Evolutionary conservation across 2,113 vertebrate species (phyloP), one percentile per base, ranked within the genome.

Genomic region (Tachuris rubrigastra): DNA sequence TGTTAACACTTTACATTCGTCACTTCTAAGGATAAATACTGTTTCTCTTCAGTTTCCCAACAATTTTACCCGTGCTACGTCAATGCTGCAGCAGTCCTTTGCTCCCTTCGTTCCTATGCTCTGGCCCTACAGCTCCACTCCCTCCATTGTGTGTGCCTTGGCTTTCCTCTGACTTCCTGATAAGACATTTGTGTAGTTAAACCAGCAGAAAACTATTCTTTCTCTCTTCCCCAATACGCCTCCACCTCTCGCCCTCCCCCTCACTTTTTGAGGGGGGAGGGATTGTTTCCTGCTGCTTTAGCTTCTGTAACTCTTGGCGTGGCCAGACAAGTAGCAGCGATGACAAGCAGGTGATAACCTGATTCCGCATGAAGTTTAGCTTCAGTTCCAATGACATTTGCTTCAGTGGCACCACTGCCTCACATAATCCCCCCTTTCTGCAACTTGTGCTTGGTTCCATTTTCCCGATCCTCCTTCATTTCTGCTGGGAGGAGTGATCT

Each of bases 271-370:
- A 42, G 12, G 19, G 46, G 58, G n/a, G 49, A 62, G 87, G 25
- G 58, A 19, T 58, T 25, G 9, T 88, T 93, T 84, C 65, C 56
- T 92, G 23, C 47, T 74, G 35, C 21, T 55, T 90, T 52, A n/a
- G 44, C 42, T 81, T 81, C 76, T 88, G 39, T 63, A 86, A n/a
- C 65, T 56, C 23, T 50, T 90, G 56, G 31, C 66, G 72, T 53
- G 75, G 39, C 73, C 60, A 56, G 73, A 59, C 39, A 62, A 41
- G 50, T 22, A 47, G 68, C 17, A 68, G 94, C 0, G 17, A 89
- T 72, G 94, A 93, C 86, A 95, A 77, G 88, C 72, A 65, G 80
- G 25, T 56, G 89, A 95, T 92, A 90, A 95, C 90, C 83, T 80
- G 90, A 63, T 81, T 80, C 3, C 12, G 21, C 23, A 11, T 42